A percentile compares a stretch with the other conserved stretches of the same genome.
Conservation (phyloP, 2,888 invertebrate species). For the Andrena minutula region DNA sequence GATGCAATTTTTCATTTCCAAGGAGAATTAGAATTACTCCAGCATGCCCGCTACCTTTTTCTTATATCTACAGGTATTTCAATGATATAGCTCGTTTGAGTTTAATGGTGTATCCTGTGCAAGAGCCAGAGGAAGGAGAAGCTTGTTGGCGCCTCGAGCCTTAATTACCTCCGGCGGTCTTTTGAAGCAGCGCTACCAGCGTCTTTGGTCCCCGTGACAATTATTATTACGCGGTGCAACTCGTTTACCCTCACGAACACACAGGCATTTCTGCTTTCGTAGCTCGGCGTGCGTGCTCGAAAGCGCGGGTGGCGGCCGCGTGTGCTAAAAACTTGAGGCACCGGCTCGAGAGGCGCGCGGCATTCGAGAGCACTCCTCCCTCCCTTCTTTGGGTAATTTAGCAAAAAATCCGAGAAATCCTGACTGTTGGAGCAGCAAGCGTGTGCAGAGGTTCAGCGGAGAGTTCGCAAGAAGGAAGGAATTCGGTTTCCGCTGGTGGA, state of each 20-base stretch:
- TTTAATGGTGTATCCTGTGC: background rate
- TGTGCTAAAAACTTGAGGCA: conserved; percentile 21
- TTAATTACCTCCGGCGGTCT: conserved; percentile 79
- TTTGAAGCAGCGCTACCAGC: conserved; percentile 70
- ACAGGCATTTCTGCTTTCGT: conserved; percentile 22
- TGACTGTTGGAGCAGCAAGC: background rate
- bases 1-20: background rate
- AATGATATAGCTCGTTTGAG: too few relatives aligned
- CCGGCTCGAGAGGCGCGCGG: background rate
- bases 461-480: conserved; percentile 18
- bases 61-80: too few relatives aligned
- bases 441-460: background rate
- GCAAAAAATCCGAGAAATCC: conserved; percentile 46
- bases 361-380: conserved; percentile 25
- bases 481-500: background rate
- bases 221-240: conserved; percentile 69
- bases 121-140: conserved; percentile 47
- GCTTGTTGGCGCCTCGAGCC: conserved; percentile 75
- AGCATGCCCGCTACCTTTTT: too few relatives aligned
- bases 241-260: conserved; percentile 9
- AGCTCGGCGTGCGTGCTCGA: background rate
- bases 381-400: conserved; percentile 35
- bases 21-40: too few relatives aligned
- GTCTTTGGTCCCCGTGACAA: conserved; percentile 65
- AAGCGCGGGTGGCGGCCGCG: conserved; percentile 42